Evolutionary conservation across 2,113 vertebrate species (phyloP).

Genomic region (Eptesicus fuscus): DNA sequence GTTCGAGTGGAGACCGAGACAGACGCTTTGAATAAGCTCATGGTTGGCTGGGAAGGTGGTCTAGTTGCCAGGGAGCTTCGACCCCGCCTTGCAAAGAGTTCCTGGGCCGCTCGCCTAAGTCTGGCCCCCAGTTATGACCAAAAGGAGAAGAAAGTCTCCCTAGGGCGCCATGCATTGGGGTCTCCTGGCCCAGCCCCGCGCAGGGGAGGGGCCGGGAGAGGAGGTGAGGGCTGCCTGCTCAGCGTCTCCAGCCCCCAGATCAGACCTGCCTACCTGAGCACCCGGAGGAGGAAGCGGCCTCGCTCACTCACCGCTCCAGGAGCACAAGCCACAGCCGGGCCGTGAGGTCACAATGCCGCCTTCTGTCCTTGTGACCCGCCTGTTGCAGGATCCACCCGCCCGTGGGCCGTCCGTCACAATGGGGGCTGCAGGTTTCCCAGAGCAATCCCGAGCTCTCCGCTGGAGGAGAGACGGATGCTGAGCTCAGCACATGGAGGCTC

Average conservation of each 20-base stretch:
- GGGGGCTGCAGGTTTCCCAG: background rate
- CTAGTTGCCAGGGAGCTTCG: background rate
- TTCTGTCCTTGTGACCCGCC: too few species aligned
- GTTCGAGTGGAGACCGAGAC: background rate
- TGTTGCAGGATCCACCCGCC: background rate
- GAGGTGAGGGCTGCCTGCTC: accelerated
- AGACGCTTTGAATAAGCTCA: background rate
- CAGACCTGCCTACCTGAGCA: accelerated
- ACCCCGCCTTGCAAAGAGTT: background rate
- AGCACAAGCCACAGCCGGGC: background rate
- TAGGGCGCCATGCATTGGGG: accelerated
- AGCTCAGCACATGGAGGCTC: accelerated
- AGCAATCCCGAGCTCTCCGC: background rate
- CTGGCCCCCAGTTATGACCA: background rate
- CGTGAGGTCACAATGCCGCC: background rate
- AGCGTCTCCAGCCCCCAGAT: too few species aligned
- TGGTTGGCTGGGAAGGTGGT: background rate
- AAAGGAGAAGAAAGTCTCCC: background rate
- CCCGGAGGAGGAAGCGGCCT: background rate
- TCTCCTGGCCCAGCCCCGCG: background rate
- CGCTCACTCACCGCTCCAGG: background rate
- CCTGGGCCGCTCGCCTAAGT: background rate
- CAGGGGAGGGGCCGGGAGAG: accelerated
- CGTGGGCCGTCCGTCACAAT: accelerated
- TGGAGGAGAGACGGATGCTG: background rate